Percentiles rank a stretch among this genome's conserved stretches.
phyloP scores from a whole-genome alignment of 2,797 vertebrate species.

The Rhynchonycteris naso region DNA sequence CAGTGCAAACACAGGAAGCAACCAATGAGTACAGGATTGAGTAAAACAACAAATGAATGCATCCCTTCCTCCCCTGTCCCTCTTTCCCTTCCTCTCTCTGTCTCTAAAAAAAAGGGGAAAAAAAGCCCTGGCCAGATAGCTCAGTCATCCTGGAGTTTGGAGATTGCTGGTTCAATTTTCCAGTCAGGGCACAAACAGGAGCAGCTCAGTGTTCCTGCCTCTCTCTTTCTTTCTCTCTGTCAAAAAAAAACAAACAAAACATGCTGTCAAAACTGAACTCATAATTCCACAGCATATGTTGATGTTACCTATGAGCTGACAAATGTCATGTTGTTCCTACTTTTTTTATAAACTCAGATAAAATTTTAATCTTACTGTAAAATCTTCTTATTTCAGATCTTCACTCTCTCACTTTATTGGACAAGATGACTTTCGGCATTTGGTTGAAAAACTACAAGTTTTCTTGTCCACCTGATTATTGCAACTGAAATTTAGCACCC shows the following conservation, averaged over 20 bases:
- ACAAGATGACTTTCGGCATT: conserved; percentile 5
- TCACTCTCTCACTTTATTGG: not conserved
- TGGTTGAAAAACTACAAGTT: not conserved
- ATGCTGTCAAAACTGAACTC: conserved; percentile 49
- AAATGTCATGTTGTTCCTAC: not conserved
- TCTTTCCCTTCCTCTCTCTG: no score
- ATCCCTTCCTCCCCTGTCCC: no score
- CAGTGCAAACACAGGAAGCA: no score
- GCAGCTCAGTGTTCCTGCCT: no score
- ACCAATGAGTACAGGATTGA: no score
- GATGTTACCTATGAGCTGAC: conserved; percentile 46
- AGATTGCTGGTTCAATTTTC: no score
- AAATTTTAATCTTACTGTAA: conserved; percentile 23
- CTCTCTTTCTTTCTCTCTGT: no score
- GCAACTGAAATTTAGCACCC: not conserved
- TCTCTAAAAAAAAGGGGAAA: no score
- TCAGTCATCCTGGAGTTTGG: no score
- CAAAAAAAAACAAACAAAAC: not conserved
- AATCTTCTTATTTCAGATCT: not conserved
- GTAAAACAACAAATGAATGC: no score
- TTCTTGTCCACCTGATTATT: not conserved
- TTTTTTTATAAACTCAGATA: conserved; percentile 31
- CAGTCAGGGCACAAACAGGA: no score
- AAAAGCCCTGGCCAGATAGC: no score
- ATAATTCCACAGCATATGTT: conserved; percentile 45